Conservation (phyloP, 2,888 invertebrate genomes). For the Tanypteryx hageni region DNA sequence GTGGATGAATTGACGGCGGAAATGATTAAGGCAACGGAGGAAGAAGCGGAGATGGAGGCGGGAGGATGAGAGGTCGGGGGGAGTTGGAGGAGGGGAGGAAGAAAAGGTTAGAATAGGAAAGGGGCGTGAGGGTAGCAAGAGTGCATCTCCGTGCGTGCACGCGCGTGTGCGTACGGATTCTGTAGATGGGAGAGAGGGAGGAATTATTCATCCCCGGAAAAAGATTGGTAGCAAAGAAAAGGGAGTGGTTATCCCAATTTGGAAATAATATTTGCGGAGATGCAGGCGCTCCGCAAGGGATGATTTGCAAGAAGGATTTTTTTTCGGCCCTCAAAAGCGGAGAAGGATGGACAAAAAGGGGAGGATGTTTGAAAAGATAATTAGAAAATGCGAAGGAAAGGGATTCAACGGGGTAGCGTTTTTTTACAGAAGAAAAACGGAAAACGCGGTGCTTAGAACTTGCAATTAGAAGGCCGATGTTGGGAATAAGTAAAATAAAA, state of each 20-base stretch:
- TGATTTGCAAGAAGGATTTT: not conserved
- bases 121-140: not conserved
- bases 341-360: not conserved
- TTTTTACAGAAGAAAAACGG: not conserved
- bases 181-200: not conserved
- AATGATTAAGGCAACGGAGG: constrained; percentile 11
- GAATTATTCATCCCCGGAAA: not conserved
- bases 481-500: not conserved
- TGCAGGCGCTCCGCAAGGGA: constrained; percentile 13
- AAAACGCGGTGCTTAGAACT: not conserved
- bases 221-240: not conserved
- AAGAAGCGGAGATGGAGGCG: not conserved
- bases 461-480: not conserved
- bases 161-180: not conserved
- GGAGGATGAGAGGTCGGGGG: not conserved
- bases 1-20: constrained; percentile 14
- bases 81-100: not conserved
- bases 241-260: not conserved
- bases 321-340: not conserved
- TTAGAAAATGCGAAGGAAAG: constrained; percentile 34
- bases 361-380: constrained; percentile 25
- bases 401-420: not conserved
- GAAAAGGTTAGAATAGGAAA: not conserved
- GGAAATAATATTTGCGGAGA: constrained; percentile 28
- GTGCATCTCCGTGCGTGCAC: not conserved